Conservation (phyloP, 2,797 vertebrate species). For the Peromyscus nudipes region DNA sequence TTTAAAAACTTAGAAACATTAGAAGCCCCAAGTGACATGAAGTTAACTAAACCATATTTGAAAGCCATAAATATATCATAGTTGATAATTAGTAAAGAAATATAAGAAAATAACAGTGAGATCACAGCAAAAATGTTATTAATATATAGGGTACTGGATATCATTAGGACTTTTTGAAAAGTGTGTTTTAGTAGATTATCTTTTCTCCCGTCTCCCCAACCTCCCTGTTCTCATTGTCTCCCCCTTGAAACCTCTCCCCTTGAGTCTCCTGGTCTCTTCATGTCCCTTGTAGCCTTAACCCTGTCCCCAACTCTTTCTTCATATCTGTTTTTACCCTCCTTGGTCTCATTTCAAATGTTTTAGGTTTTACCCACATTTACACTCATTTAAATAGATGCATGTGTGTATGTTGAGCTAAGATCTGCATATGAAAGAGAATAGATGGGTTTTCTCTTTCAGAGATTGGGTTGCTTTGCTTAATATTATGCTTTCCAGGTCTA, state of each 20-base stretch:
- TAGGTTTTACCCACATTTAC: background rate
- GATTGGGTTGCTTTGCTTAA: background rate
- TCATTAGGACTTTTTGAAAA: background rate
- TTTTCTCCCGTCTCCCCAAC: background rate
- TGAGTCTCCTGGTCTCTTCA: background rate
- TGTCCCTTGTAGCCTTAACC: background rate
- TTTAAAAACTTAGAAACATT: background rate
- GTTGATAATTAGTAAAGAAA: conserved; percentile 6
- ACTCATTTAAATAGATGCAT: background rate
- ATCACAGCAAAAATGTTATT: background rate
- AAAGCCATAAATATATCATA: background rate
- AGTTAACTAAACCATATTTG: background rate
- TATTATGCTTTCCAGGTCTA: background rate
- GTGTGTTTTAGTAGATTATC: too few relatives aligned
- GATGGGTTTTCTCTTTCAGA: background rate
- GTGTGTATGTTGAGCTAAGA: background rate
- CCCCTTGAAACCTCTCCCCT: background rate
- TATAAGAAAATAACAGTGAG: background rate
- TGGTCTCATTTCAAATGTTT: background rate
- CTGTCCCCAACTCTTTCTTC: too few relatives aligned
- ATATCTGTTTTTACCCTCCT: background rate
- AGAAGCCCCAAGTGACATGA: background rate
- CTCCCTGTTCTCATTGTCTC: too few relatives aligned
- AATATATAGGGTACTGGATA: too few relatives aligned
- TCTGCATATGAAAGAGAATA: background rate